A percentile compares a stretch with the other conserved stretches of the same genome.
Conservation (phyloP, 2,797 vertebrate species). For the Neopelma chrysocephalum region DNA sequence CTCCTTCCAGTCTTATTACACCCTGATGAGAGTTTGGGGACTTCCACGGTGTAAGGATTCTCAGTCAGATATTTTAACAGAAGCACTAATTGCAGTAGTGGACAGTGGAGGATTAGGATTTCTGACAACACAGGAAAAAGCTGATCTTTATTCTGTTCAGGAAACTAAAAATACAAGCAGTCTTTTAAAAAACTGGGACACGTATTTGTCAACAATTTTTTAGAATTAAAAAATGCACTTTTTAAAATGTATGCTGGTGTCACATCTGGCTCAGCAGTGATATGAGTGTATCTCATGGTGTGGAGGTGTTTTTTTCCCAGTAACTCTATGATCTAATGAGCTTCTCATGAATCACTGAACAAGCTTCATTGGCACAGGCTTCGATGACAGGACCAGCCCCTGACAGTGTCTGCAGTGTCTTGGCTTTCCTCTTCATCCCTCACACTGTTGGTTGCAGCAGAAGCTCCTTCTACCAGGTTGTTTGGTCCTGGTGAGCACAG, state of each 20-base stretch:
- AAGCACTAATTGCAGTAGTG: background rate
- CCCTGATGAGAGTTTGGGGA: background rate
- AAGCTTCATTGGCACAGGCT: background rate
- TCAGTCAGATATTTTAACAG: background rate
- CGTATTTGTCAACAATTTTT: background rate
- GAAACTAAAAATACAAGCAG: background rate
- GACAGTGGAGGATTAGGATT: background rate
- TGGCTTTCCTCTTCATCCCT: background rate
- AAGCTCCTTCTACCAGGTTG: background rate
- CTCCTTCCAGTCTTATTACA: background rate
- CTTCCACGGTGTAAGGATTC: background rate
- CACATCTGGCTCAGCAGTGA: background rate
- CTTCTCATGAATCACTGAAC: background rate
- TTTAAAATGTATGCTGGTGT: background rate
- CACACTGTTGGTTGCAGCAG: background rate
- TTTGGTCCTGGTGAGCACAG: background rate
- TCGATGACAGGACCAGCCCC: background rate
- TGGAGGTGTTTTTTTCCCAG: background rate
- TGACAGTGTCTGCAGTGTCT: background rate
- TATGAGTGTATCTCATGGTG: background rate
- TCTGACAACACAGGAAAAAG: background rate
- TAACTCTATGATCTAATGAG: background rate
- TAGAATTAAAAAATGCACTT: background rate
- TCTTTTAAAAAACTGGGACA: constrained; percentile 5
- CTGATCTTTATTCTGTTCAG: background rate